phyloP scores from a whole-genome alignment of 2,113 vertebrate genomes.

The Zosterops lateralis region DNA sequence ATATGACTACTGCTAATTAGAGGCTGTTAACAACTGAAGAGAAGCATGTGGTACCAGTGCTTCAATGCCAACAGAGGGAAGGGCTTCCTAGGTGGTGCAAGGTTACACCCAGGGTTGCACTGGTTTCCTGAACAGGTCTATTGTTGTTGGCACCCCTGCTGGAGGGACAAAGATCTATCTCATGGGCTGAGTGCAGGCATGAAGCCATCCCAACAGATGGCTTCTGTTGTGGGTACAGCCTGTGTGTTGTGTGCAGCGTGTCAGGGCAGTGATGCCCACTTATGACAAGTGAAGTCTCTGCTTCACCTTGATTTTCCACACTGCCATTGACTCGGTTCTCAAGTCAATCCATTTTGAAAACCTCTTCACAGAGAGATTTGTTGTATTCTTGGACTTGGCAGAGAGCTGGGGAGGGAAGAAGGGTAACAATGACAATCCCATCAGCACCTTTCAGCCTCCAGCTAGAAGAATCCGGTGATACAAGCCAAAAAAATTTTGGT shows the following conservation, averaged over 20 bases:
- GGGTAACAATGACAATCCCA: background rate
- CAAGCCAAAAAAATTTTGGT: background rate
- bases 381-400: background rate
- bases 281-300: background rate
- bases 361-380: background rate
- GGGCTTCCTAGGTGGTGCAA: conserved; percentile 43
- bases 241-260: background rate
- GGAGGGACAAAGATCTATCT: background rate
- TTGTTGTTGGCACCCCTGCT: conserved; percentile 57
- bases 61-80: conserved; percentile 37
- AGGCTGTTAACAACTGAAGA: conserved; percentile 64
- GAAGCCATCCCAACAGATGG: conserved; percentile 69
- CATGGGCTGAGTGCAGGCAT: conserved; percentile 3
- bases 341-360: background rate
- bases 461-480: background rate
- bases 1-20: conserved; percentile 67
- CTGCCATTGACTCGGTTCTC: background rate
- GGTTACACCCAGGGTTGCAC: conserved; percentile 39
- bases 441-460: background rate
- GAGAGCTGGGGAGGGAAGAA: background rate
- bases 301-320: background rate
- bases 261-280: background rate
- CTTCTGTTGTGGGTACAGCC: background rate
- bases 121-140: background rate
- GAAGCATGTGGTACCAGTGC: conserved; percentile 28